Evolutionary conservation across 2,888 invertebrate genomes (phyloP).

Genomic region (Amphimallon solstitiale): DNA sequence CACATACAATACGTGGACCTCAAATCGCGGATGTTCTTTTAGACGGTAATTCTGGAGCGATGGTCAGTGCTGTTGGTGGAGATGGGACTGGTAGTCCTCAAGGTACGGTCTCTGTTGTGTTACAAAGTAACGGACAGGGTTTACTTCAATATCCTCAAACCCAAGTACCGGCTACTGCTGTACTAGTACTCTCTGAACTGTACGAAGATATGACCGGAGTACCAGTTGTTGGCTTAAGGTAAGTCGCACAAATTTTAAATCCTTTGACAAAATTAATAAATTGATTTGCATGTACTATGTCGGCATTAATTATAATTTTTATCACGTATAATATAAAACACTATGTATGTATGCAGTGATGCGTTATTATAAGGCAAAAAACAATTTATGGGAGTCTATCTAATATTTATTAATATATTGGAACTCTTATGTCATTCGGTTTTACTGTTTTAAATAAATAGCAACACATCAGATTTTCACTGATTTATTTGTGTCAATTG

Average conservation of each 20-base stretch:
- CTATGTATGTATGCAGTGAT: no score
- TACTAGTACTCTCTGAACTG: conserved; percentile 77
- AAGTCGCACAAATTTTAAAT: conserved; percentile 52
- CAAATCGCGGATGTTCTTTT: conserved; percentile 68
- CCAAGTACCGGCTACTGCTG: conserved; percentile 69
- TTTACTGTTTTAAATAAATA: no score
- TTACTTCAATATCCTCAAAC: conserved; percentile 66
- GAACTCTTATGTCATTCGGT: no score
- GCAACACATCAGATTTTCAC: no score
- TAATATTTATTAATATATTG: no score
- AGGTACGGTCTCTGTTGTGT: conserved; percentile 63
- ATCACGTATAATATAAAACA: no score
- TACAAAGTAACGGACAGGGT: conserved; percentile 67
- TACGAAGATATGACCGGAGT: conserved; percentile 76
- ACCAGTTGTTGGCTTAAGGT: conserved; percentile 75
- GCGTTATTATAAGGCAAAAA: no score
- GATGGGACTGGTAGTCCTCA: conserved; percentile 62
- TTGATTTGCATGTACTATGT: no score
- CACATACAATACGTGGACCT: conserved; percentile 62
- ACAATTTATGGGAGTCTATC: no score
- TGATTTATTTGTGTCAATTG: no score
- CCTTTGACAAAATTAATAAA: no score
- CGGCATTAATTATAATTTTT: no score
- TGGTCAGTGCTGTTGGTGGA: conserved; percentile 66
- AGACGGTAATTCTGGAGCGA: conserved; percentile 65